Evolutionary conservation across 1,140 invertebrate species (phyloP), one percentile per base, ranked within the genome.

Genomic region (Macrosteles quadrilineatus): DNA sequence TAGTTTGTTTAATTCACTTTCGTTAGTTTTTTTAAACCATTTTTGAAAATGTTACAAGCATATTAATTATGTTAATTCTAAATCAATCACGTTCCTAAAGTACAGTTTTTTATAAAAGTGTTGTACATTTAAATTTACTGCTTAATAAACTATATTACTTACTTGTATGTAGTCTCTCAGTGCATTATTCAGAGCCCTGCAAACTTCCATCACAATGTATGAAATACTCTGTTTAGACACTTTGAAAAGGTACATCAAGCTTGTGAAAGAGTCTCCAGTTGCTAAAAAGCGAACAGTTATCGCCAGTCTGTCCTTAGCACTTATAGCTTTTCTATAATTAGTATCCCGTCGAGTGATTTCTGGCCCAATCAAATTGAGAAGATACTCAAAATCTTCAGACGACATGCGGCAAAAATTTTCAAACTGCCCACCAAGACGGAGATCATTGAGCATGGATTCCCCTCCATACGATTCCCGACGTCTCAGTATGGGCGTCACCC

Each of bases 281-380:
- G 78, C 76, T 40, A 79, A 65, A 69, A 71, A 78, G 43, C 77
- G 30, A 50, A 78, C 59, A 53, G 77, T 78, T 23, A 77, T 55
- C 57, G 75, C 74, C 25, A 78, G 69, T 68, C 75, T 67, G 32
- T 73, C 73, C 69, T 72, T 32, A 2, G 67, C 36, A n/a, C 73
- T 36, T 63, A 79, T 77, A 14, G 76, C 73, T 72, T 74, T 68
- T 68, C 77, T 63, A 50, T 72, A 74, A 40, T 72, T 55, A 23
- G 75, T 78, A 67, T 79, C 73, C 68, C 75, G 36, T 71, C 76
- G 78, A 12, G 68, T 73, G 68, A 78, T 78, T 70, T 68, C 67
- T 47, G 71, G 73, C 66, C 64, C 68, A 43, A 77, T 68, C 57
- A 62, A 30, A 3, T 36, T 57, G 21, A 76, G 45, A 64, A 78